These are phyloP conservation scores for Valencia hispanica DNA, from an alignment of 2,797 vertebrate genomes.

Conservation along the genomic window DNA sequence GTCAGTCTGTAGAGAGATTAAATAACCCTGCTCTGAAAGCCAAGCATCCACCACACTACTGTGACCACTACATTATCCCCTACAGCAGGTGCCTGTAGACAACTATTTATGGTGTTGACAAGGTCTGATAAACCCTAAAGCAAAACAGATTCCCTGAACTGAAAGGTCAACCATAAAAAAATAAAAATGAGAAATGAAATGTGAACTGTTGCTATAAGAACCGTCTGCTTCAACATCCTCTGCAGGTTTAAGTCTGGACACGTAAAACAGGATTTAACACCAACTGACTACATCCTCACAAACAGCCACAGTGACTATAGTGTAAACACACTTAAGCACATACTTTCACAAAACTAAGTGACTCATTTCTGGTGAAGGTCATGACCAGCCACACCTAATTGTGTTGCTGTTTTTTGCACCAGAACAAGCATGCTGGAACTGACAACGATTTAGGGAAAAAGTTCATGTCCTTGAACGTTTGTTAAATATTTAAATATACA, in stretches of 20 bases:
- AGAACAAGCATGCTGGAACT: constrained; percentile 1
- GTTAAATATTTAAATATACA: constrained; percentile 4
- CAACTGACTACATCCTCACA: constrained; percentile 17
- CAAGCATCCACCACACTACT: background rate
- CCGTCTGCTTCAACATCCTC: constrained; percentile 15
- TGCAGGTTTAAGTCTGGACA: constrained; percentile 26
- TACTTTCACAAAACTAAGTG: constrained; percentile 24
- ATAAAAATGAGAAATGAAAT: constrained; percentile 15
- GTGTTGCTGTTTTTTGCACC: background rate
- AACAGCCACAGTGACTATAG: constrained; percentile 3
- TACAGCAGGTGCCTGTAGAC: constrained; percentile 3
- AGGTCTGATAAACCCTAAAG: background rate
- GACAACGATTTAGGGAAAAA: constrained; percentile 3
- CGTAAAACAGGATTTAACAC: constrained; percentile 35
- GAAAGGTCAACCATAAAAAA: background rate
- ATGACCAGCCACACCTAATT: constrained; percentile 44
- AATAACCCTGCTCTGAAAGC: background rate
- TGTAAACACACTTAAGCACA: constrained; percentile 25
- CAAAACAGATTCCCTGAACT: constrained; percentile 2
- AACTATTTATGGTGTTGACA: background rate
- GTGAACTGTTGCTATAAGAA: background rate
- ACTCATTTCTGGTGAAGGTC: constrained; percentile 29
- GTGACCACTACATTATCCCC: background rate
- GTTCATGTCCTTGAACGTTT: background rate
- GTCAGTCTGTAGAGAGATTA: constrained; percentile 12